Evolutionary conservation across 2,888 invertebrate species (phyloP).

Genomic region (Frankliniella intonsa): DNA sequence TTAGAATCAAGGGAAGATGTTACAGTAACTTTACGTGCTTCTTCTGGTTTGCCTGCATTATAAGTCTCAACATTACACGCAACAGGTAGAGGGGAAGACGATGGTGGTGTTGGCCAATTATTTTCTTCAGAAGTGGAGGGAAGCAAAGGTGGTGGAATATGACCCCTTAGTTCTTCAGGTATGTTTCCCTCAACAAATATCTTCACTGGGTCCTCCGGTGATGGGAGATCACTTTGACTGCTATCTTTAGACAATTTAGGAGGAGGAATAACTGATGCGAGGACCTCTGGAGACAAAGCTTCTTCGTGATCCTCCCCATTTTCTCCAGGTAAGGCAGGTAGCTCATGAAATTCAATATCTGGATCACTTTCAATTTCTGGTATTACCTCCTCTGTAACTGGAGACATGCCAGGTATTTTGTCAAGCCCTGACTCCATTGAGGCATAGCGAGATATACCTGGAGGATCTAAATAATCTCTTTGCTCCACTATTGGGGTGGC

Average conservation of each 20-base stretch:
- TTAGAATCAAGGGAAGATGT: slow-evolving; percentile 53
- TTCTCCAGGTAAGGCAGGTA: background rate
- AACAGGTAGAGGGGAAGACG: slow-evolving; percentile 40
- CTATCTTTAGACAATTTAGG: slow-evolving; percentile 13
- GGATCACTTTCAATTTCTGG: slow-evolving; percentile 9
- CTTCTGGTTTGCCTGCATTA: slow-evolving; percentile 28
- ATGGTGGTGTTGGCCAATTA: slow-evolving; percentile 73
- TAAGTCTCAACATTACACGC: slow-evolving; percentile 10
- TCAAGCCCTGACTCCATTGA: slow-evolving; percentile 12
- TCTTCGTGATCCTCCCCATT: slow-evolving; percentile 31
- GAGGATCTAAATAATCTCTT: background rate
- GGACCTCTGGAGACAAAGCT: slow-evolving; percentile 35
- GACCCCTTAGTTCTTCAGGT: background rate
- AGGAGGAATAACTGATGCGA: slow-evolving; percentile 34
- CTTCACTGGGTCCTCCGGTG: background rate
- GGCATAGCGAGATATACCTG: slow-evolving; percentile 5
- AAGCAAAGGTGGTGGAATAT: slow-evolving; percentile 61
- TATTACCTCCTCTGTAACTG: background rate
- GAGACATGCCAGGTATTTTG: slow-evolving; percentile 9
- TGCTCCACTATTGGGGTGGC: slow-evolving; percentile 33
- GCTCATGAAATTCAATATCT: background rate
- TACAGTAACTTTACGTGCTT: slow-evolving; percentile 28
- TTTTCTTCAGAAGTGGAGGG: slow-evolving; percentile 56
- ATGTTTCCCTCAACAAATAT: slow-evolving; percentile 2
- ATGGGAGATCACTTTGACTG: slow-evolving; percentile 1